Conservation (phyloP, 2,113 vertebrate genomes). For the Tychaedon coryphoeus region DNA sequence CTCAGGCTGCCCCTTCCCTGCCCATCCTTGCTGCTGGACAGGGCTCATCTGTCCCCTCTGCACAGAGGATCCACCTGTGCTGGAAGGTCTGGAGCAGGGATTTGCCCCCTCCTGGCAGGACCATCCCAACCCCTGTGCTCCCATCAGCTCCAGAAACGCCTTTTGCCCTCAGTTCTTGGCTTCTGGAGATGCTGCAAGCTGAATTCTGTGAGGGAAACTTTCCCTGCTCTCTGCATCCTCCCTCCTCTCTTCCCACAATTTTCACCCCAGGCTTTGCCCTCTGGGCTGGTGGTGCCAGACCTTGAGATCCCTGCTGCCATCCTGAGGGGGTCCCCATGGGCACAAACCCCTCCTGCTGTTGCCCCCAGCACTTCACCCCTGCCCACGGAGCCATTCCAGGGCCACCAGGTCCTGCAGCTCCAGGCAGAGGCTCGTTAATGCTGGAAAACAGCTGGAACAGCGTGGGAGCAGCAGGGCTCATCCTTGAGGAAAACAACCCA, state of each 20-base stretch:
- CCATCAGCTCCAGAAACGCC: fast-evolving
- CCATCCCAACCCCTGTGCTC: neutral
- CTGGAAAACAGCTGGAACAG: neutral
- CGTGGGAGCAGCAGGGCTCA: neutral
- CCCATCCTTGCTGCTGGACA: neutral
- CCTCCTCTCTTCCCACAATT: neutral
- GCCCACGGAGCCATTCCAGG: fast-evolving
- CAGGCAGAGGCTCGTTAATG: neutral
- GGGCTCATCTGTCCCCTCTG: neutral
- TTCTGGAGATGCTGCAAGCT: neutral
- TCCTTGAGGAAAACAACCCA: neutral
- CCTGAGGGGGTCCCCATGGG: fast-evolving
- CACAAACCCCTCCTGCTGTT: neutral
- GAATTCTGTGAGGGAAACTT: neutral
- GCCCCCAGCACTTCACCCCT: neutral
- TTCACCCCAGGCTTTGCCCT: fast-evolving
- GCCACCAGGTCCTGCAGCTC: neutral
- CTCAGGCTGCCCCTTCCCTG: neutral
- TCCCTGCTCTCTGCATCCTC: neutral
- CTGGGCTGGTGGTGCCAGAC: fast-evolving
- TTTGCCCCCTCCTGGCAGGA: neutral
- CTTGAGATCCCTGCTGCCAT: fast-evolving
- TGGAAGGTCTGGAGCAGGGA: neutral
- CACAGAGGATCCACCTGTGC: fast-evolving
- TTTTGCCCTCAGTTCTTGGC: neutral